A percentile compares a stretch with the other conserved stretches of the same genome.
phyloP scores from a whole-genome alignment of 2,888 invertebrate species.

The Brachynemurus nebulosus region DNA sequence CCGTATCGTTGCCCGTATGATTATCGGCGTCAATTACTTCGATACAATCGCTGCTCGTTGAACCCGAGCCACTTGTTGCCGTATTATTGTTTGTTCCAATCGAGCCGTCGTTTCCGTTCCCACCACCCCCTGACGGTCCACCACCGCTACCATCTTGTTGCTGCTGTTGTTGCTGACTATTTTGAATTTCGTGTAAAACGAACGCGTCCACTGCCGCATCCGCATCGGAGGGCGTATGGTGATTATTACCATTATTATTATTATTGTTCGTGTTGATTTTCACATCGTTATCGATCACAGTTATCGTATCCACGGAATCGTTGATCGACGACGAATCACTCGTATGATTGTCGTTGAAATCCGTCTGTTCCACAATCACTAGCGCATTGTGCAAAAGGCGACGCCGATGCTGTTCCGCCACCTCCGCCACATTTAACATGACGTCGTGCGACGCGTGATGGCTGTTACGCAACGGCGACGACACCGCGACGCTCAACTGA shows the following conservation, averaged over 20 bases:
- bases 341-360: background rate
- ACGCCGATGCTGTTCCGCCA: background rate
- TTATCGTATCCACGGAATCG: background rate
- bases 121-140: background rate
- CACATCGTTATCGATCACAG: background rate
- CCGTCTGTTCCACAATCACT: background rate
- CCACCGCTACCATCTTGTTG: background rate
- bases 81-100: background rate
- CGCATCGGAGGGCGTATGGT: no score
- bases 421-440: background rate
- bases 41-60: background rate
- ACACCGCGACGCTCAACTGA: no score
- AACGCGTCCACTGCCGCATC: slow-evolving; percentile 3
- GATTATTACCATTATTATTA: background rate
- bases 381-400: background rate
- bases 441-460: background rate
- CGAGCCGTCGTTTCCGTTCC: background rate
- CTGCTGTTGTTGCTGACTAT: slow-evolving; percentile 1
- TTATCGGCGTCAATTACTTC: no score
- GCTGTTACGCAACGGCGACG: background rate
- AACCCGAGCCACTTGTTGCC: background rate
- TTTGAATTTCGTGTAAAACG: slow-evolving; percentile 5
- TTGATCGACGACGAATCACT: background rate
- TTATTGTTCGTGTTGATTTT: background rate
- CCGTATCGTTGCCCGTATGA: background rate